Conservation (phyloP, 1,140 invertebrate species). For the Brachionus calyciflorus region DNA sequence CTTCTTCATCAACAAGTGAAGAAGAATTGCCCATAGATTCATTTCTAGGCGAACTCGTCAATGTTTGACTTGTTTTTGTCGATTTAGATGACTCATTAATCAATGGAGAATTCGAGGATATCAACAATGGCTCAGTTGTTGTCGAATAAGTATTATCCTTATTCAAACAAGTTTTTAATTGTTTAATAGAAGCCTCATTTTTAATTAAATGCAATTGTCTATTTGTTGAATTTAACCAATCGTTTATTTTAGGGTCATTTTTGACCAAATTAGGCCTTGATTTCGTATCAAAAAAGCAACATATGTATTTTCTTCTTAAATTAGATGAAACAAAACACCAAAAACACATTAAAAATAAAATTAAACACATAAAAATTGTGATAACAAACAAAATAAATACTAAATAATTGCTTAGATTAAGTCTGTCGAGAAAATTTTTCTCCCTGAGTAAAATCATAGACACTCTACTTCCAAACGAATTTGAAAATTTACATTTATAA, state of each 20-base stretch:
- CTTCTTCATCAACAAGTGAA: slow-evolving; percentile 2
- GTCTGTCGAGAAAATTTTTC: neutral
- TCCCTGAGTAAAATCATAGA: neutral
- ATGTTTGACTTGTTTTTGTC: slow-evolving; percentile 7
- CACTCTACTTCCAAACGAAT: neutral
- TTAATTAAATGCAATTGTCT: too few relatives aligned
- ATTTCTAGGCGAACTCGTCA: slow-evolving; percentile 22
- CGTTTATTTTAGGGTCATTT: neutral
- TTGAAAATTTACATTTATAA: slow-evolving; percentile 24
- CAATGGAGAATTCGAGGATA: slow-evolving; percentile 3
- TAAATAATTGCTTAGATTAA: neutral
- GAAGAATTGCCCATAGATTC: neutral
- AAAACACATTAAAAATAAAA: neutral
- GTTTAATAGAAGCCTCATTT: neutral
- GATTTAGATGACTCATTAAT: slow-evolving; percentile 13
- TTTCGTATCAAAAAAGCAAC: neutral
- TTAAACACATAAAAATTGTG: neutral
- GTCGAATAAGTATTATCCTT: slow-evolving; percentile 13
- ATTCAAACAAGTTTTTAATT: neutral
- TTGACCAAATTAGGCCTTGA: too few relatives aligned
- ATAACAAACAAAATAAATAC: neutral
- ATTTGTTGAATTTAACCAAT: neutral
- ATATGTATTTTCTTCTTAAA: neutral
- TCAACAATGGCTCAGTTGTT: neutral
- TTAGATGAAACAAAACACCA: neutral